A percentile compares a stretch with the other conserved stretches of the same genome.
Evolutionary conservation across 2,888 invertebrate genomes (phyloP).

Genomic region (Archips xylosteana): DNA sequence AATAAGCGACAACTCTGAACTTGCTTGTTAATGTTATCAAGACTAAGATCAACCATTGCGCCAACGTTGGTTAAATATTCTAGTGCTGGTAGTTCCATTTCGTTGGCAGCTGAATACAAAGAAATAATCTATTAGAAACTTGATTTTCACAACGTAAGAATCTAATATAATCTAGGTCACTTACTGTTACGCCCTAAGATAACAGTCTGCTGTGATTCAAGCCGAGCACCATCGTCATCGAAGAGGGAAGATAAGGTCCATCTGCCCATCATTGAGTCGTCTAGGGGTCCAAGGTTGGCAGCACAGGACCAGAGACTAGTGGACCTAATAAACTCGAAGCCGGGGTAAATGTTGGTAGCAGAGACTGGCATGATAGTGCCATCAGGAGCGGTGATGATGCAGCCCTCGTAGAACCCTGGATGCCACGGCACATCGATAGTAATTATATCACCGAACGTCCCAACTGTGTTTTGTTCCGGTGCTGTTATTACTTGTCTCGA

Average conservation of each 20-base stretch:
- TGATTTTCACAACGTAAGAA: too few species aligned
- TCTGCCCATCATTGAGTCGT: conserved; percentile 33
- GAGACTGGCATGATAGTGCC: conserved; percentile 37
- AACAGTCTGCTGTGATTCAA: conserved; percentile 34
- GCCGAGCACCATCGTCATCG: conserved; percentile 23
- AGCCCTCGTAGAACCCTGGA: conserved; percentile 23
- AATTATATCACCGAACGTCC: conserved; percentile 30
- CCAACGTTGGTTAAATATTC: conserved; percentile 36
- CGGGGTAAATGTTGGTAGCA: conserved; percentile 27
- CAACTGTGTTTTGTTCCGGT: conserved; percentile 32
- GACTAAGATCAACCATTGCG: conserved; percentile 33
- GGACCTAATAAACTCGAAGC: conserved; percentile 18
- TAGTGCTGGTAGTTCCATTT: conserved; percentile 34
- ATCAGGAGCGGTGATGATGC: conserved; percentile 38
- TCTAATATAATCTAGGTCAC: conserved; percentile 2
- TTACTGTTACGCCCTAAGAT: conserved; percentile 32
- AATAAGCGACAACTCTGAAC: conserved; percentile 29
- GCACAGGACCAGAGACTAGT: conserved; percentile 32
- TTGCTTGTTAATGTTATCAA: conserved; percentile 22
- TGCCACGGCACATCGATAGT: conserved; percentile 12
- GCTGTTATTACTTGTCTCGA: conserved; percentile 33
- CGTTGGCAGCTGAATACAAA: conserved; percentile 16
- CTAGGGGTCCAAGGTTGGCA: conserved; percentile 34
- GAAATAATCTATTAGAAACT: background rate
- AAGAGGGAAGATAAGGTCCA: conserved; percentile 30